Conservation (phyloP, 2,797 vertebrate species). For the Delichon dasypus region DNA sequence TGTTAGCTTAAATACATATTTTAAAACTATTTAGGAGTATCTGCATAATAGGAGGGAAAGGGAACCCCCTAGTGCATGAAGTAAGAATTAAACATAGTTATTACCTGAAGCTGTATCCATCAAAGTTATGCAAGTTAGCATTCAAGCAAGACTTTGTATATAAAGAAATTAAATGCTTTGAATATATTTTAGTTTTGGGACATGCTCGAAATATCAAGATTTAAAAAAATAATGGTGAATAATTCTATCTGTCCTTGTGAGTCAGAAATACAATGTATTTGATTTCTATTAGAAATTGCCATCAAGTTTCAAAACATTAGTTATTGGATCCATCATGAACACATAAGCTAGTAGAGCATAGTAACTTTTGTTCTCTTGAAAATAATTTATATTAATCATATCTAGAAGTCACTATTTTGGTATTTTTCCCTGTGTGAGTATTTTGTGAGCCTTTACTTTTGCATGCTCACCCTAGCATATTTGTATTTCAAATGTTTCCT, state of each 20-base stretch:
- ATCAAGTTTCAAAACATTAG: neutral
- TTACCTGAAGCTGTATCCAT: neutral
- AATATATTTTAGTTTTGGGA: neutral
- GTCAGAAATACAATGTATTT: neutral
- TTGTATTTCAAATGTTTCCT: neutral
- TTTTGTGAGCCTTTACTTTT: neutral
- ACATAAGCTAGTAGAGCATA: neutral
- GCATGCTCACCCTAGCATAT: neutral
- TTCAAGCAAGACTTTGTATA: neutral
- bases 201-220: neutral
- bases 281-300: neutral
- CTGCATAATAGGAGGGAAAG: conserved; percentile 47
- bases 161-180: neutral
- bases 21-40: neutral
- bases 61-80: conserved; percentile 68
- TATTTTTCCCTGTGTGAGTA: neutral
- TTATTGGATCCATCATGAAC: neutral
- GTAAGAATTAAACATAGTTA: conserved; percentile 2
- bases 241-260: neutral
- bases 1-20: neutral
- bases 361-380: neutral
- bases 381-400: neutral
- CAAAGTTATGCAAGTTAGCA: neutral
- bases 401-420: neutral
- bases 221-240: neutral